Conservation (phyloP, 2,888 invertebrate genomes). For the Nowickia ferox region DNA sequence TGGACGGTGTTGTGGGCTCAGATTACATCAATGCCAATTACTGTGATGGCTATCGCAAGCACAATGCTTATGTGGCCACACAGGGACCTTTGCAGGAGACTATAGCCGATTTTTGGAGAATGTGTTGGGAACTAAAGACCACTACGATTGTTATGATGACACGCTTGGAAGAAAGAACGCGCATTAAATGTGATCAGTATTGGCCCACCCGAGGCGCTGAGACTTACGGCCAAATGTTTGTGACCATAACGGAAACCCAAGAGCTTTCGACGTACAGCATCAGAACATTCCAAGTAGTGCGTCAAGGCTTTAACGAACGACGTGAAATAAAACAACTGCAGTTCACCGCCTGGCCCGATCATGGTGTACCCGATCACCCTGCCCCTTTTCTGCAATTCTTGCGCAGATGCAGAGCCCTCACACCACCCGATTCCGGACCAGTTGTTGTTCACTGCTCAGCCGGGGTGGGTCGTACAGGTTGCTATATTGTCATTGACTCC, state of each 20-base stretch:
- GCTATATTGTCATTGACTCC: constrained; percentile 99
- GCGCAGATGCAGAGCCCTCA: constrained; percentile 94
- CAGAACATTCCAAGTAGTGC: constrained; percentile 95
- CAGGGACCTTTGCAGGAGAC: constrained; percentile 99
- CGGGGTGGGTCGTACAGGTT: constrained; percentile 96
- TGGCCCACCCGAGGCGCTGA: constrained; percentile 98
- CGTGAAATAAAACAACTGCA: constrained; percentile 98
- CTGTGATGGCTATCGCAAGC: constrained; percentile 99
- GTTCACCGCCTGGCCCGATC: constrained; percentile 99
- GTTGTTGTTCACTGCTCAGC: constrained; percentile 97
- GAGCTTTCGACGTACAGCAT: constrained; percentile 99
- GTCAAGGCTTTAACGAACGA: constrained; percentile 91
- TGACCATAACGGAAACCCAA: constrained; percentile 96
- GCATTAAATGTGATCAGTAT: constrained; percentile 98
- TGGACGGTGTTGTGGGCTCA: constrained; percentile 94
- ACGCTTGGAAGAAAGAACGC: constrained; percentile 96
- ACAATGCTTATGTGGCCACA: constrained; percentile 99
- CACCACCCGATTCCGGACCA: constrained; percentile 96
- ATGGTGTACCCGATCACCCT: constrained; percentile 99
- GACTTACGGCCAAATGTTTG: constrained; percentile 96
- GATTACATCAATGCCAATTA: constrained; percentile 99
- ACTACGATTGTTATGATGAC: constrained; percentile 99
- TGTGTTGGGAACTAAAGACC: constrained; percentile 99
- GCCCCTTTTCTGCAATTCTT: constrained; percentile 99
- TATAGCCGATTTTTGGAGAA: constrained; percentile 99